Conservation (phyloP, 2,888 invertebrate species). For the Tortrix viridana region DNA sequence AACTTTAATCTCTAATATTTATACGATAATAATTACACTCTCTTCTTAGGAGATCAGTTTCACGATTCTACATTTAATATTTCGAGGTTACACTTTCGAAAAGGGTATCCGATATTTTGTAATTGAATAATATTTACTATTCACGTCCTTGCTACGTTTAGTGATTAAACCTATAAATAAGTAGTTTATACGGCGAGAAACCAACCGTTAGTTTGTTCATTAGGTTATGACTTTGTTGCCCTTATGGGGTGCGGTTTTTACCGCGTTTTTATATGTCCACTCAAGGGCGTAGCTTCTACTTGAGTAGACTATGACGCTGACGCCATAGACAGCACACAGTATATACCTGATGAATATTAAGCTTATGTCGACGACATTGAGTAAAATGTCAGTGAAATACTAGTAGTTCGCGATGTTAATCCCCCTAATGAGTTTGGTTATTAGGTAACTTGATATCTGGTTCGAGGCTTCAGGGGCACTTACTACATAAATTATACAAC, state of each 20-base stretch:
- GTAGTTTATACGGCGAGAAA: constrained; percentile 11
- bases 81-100: too few species aligned
- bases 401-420: not conserved
- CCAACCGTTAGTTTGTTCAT: constrained; percentile 27
- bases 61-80: not conserved
- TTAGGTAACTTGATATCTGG: too few species aligned
- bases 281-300: constrained; percentile 25
- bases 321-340: constrained; percentile 5
- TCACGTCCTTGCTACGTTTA: not conserved
- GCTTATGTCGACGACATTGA: not conserved
- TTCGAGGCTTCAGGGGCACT: too few species aligned
- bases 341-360: too few species aligned
- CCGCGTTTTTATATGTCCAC: constrained; percentile 27
- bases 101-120: too few species aligned
- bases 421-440: constrained; percentile 3
- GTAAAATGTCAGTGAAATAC: constrained; percentile 18
- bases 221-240: constrained; percentile 31
- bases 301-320: constrained; percentile 6
- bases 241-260: constrained; percentile 34
- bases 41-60: too few species aligned
- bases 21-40: too few species aligned
- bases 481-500: too few species aligned
- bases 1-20: not conserved
- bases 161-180: constrained; percentile 10
- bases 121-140: too few species aligned